Evolutionary conservation across 2,888 invertebrate species (phyloP), one percentile per base, ranked within the genome.

Genomic region (Nomada lathburiana): DNA sequence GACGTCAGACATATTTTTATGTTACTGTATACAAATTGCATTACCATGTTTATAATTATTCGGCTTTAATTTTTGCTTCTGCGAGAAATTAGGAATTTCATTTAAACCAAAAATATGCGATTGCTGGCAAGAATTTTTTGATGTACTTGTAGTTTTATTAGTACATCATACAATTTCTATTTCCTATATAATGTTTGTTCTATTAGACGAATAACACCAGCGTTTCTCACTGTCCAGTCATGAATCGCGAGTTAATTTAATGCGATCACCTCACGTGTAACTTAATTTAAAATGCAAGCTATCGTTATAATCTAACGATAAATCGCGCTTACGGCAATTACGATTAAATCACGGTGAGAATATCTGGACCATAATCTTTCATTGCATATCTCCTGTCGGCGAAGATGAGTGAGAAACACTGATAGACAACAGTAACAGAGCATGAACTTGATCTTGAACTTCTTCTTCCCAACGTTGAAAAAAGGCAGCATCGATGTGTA

Each of bases 381-480:
- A 1, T 18, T n/a, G 10, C 53, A 18, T 10, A 7, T 59, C 23
- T 0, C 10, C 2, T 10, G 13, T 16, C 47, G 23, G 16, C 36
- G n/a, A 26, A 2, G 3, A 18, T 52, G 9, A 42, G n/a, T 9
- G 62, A 55, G 47, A 29, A 10, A 53, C 57, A 9, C 16, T n/a
- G 53, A 62, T 13, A 36, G 16, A 36, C 36, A 5, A 20, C 57
- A 4, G 11, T 20, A 20, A 1, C 16, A 23, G 18, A 16, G 0
- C 20, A 26, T 60, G 47, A 81, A 63, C 50, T 71, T n/a, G 69
- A 59, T 65, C 65, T 20, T 53, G 72, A 79, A 70, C 69, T 62
- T 65, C 5, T 18, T 44, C 20, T 3, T 53, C 20, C 13, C 26
- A 55, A 50, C 47, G 47, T 0, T 70, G 26, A 36, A 52, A 60